Base-by-base conservation (phyloP, 1,140 invertebrate genomes). In the Nasonia giraulti region DNA sequence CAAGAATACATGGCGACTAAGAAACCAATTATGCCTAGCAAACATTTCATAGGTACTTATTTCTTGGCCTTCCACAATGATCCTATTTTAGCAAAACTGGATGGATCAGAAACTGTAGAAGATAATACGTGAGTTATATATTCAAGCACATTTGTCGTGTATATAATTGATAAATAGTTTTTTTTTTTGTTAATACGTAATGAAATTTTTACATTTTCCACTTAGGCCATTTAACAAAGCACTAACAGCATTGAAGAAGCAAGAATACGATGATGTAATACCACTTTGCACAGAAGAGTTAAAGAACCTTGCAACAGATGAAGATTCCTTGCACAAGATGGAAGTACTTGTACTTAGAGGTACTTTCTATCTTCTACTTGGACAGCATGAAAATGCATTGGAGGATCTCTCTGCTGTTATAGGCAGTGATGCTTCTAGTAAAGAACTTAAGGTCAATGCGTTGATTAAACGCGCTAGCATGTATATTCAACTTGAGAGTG, bases 401-500 rank as follows among this genome's bases (percentile, higher is more conserved):
- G 89, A 93, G 73, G 98, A 98, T 91, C 95, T 98, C 33, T 92
- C 93, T 83, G 91, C 88, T 27, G 94, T 96, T 86, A 95, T 95
- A 88, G 94, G 95, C 84, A 94, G 94, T 87, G 92, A 94, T 87
- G 91, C 94, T 87, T 92, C 94, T 31, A 92, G 94, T 87, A 90
- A 92, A 0, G 95, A 95, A 86, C 93, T 97, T 2, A 95, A 95
- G 90, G 95, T 96, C 0, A 98, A 98, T 94, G 97, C 97, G 12
- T 92, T 98, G n/a, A 96, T 99, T 66, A 99, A 99, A 91, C 94
- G 96, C 87, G 97, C 97, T 4, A 96, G 96, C 11, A 92, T 98
- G 77, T 94, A 96, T 87, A 96, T 98, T 89, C 97, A 98, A 90
- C 91, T 95, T 75, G 96, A 97, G 85, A 94, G 96, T 85, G 92